phyloP scores from a whole-genome alignment of 1,140 invertebrate species.

The Parapsyche elsis region DNA sequence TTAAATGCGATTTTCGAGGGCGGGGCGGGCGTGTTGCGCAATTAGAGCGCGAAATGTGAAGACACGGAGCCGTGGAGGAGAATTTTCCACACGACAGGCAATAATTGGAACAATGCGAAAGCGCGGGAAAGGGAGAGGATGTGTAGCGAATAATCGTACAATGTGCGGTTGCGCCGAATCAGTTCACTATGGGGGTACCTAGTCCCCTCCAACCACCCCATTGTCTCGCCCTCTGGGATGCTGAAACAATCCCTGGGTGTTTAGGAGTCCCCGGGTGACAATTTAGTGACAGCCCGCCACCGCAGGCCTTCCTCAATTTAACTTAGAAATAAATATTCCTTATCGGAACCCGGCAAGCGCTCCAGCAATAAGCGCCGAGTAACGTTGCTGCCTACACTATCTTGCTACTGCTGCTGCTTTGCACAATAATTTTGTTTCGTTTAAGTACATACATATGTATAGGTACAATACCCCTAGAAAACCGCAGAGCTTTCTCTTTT shows the following conservation, averaged over 20 bases:
- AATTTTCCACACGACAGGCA: background rate
- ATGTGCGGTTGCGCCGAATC: background rate
- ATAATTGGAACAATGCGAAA: conserved; percentile 17
- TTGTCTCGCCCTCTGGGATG: background rate
- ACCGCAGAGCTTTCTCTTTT: too few species aligned
- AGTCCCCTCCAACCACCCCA: background rate
- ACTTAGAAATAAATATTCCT: conserved; percentile 39
- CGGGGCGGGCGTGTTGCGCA: background rate
- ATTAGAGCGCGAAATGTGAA: conserved; percentile 25
- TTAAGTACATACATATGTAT: too few species aligned
- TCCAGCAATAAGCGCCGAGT: background rate
- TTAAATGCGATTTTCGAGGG: background rate
- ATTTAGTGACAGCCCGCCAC: conserved; percentile 2
- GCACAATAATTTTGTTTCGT: too few species aligned
- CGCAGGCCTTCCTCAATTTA: conserved; percentile 25
- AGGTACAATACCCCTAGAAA: too few species aligned
- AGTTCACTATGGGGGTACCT: background rate
- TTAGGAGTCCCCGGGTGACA: conserved; percentile 28
- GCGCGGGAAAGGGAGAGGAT: background rate
- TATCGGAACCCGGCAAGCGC: background rate
- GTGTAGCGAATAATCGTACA: background rate
- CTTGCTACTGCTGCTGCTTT: too few species aligned
- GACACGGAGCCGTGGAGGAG: background rate
- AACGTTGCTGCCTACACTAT: background rate
- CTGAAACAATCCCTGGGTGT: conserved; percentile 2